These are phyloP conservation scores for Microchrysa polita DNA, from an alignment of 2,888 invertebrate species.

Conservation along the genomic window DNA sequence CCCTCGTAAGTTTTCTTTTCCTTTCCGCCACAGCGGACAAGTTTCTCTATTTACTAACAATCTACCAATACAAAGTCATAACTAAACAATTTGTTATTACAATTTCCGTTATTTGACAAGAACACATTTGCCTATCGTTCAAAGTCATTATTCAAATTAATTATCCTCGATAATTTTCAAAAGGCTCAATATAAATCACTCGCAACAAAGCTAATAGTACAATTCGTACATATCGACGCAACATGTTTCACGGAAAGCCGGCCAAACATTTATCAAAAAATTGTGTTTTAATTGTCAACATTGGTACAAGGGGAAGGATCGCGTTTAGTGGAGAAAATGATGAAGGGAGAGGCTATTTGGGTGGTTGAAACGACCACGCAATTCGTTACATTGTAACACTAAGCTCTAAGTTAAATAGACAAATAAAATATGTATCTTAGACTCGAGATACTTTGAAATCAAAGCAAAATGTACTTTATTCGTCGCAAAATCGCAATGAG, in stretches of 20 bases:
- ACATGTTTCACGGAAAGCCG: neutral
- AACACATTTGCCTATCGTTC: neutral
- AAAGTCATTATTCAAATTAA: conserved; percentile 5
- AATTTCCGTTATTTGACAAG: conserved; percentile 3
- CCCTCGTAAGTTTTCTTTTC: too few relatives aligned
- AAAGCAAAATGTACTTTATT: conserved; percentile 8
- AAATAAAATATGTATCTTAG: neutral
- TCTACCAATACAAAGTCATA: neutral
- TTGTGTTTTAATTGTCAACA: neutral
- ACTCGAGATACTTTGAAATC: conserved; percentile 1
- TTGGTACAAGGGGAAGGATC: neutral
- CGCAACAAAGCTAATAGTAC: neutral
- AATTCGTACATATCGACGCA: neutral
- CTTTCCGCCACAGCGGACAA: neutral
- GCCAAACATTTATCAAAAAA: conserved; percentile 10
- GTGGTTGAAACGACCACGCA: neutral
- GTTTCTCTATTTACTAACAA: neutral
- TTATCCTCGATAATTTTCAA: neutral
- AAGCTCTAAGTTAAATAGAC: neutral
- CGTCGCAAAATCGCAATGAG: too few relatives aligned
- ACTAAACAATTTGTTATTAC: neutral
- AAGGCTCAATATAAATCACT: neutral
- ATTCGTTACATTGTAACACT: neutral
- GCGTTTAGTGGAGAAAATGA: neutral
- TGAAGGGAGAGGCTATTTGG: neutral